Percentiles rank a stretch among this genome's conserved stretches.
Evolutionary conservation across 2,797 vertebrate species (phyloP).

Genomic region (Parauchenoglanis ngamensis): DNA sequence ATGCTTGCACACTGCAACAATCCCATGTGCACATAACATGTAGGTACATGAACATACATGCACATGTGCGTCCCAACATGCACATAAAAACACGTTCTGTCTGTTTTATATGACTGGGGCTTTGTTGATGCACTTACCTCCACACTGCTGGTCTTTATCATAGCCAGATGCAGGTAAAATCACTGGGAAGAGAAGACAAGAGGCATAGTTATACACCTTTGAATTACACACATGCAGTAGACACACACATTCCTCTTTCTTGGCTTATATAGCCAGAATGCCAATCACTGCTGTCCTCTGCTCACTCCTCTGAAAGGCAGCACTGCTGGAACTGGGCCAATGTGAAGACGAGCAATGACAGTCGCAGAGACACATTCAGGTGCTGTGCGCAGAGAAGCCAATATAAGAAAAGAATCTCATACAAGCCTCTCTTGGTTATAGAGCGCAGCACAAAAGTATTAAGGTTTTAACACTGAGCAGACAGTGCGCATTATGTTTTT

Average conservation of each 20-base stretch:
- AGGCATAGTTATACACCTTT: conserved; percentile 31
- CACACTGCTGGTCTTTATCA: conserved; percentile 88
- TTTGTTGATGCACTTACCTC: conserved; percentile 83
- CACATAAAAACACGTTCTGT: conserved; percentile 1
- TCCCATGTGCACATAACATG: conserved; percentile 15
- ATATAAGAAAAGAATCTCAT: conserved; percentile 41
- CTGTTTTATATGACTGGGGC: conserved; percentile 3
- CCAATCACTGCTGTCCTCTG: conserved; percentile 46
- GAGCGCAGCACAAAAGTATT: not conserved
- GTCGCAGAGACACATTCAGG: conserved; percentile 34
- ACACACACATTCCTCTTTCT: conserved; percentile 13
- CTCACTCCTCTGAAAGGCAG: conserved; percentile 42
- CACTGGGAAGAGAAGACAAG: conserved; percentile 76
- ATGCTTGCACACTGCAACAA: conserved; percentile 21
- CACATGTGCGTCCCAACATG: conserved; percentile 36
- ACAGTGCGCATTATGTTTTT: not conserved
- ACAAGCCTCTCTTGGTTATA: conserved; percentile 23
- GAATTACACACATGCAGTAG: conserved; percentile 35
- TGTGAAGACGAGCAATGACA: conserved; percentile 35
- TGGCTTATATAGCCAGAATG: conserved; percentile 44
- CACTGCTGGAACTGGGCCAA: conserved; percentile 44
- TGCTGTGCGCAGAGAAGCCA: conserved; percentile 13
- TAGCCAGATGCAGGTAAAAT: conserved; percentile 95
- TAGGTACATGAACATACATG: conserved; percentile 22
- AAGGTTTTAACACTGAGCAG: not conserved